Evolutionary conservation across 2,888 invertebrate species (phyloP), one percentile per base, ranked within the genome.

Genomic region (Campoletis raptor): DNA sequence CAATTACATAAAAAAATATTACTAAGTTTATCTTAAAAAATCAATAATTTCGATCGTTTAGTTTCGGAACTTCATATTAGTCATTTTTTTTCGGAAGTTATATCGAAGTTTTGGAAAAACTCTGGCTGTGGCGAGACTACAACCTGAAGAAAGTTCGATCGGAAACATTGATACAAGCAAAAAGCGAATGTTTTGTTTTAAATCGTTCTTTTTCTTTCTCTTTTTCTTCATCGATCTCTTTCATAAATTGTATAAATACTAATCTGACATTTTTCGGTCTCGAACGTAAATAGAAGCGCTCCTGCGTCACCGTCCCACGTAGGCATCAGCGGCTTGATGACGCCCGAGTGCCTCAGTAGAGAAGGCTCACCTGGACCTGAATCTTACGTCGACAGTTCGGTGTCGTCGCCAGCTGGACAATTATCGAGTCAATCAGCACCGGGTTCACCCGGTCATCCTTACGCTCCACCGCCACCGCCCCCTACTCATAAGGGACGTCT

Each of bases 261-360:
- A 10, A 57, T 57, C 30, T 57, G 57, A 15, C 30, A 30, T 15
- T 61, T 61, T 61, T 15, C 6, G 15, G 45, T 42, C 37, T 18
- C 18, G 52, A 66, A 67, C 66, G 66, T 30, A 66, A 93, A 24
- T 94, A 98, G 98, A 95, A 98, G 98, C 94, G 99, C 99, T 78
- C 99, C 99, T 57, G 98, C 98, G 84, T 98, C 98, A 57, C 99
- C 99, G 87, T 98, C 98, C 92, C 98, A 99, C 93, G 97, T 98
- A 94, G 97, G 98, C 93, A 97, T 97, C 95, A 97, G 97, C 83
- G 98, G 97, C 69, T 95, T 98, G 90, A 97, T 97, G 94, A 98
- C 98, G 87, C 98, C 98, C 15, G 98, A 98, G 93, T 96, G 96
- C 90, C 95, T 98, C 89, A 99, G 98, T 52, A 96, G 99, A 90